A percentile compares a stretch with the other conserved stretches of the same genome.
phyloP scores from a whole-genome alignment of 2,888 invertebrate species.

The Tetragnatha montana region DNA sequence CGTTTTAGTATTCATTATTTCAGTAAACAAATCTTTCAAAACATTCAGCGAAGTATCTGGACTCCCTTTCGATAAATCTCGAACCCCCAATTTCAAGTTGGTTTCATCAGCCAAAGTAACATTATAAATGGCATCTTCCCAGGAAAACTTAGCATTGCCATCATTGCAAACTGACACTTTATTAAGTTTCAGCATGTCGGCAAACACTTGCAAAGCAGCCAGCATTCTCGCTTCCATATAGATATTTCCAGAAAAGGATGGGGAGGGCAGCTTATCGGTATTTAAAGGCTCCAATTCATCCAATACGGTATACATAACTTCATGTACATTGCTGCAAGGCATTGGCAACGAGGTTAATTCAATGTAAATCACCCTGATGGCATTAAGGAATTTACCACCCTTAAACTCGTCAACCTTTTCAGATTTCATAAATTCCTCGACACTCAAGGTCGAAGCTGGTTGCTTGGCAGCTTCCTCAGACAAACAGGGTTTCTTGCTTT shows the following conservation, averaged over 20 bases:
- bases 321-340: slow-evolving; percentile 66
- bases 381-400: slow-evolving; percentile 64
- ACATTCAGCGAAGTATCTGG: slow-evolving; percentile 62
- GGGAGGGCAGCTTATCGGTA: slow-evolving; percentile 66
- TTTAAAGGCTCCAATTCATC: slow-evolving; percentile 63
- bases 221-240: slow-evolving; percentile 67
- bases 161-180: slow-evolving; percentile 67
- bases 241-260: slow-evolving; percentile 68
- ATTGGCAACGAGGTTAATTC: slow-evolving; percentile 59
- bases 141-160: slow-evolving; percentile 48
- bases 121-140: slow-evolving; percentile 47
- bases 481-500: slow-evolving; percentile 62
- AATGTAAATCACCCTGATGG: slow-evolving; percentile 59
- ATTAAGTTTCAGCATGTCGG: slow-evolving; percentile 50
- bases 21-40: slow-evolving; percentile 57
- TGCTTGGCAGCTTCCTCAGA: slow-evolving; percentile 62
- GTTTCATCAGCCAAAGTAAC: slow-evolving; percentile 59
- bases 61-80: slow-evolving; percentile 59
- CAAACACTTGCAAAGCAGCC: slow-evolving; percentile 55
- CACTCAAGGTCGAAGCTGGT: slow-evolving; percentile 20
- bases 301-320: slow-evolving; percentile 59
- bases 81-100: slow-evolving; percentile 52
- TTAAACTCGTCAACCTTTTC: slow-evolving; percentile 69
- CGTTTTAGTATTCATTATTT: slow-evolving; percentile 57
- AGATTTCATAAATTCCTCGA: slow-evolving; percentile 68